These are phyloP conservation scores for Meleagris gallopavo DNA, from an alignment of 2,113 vertebrate genomes.

Conservation along the genomic window DNA sequence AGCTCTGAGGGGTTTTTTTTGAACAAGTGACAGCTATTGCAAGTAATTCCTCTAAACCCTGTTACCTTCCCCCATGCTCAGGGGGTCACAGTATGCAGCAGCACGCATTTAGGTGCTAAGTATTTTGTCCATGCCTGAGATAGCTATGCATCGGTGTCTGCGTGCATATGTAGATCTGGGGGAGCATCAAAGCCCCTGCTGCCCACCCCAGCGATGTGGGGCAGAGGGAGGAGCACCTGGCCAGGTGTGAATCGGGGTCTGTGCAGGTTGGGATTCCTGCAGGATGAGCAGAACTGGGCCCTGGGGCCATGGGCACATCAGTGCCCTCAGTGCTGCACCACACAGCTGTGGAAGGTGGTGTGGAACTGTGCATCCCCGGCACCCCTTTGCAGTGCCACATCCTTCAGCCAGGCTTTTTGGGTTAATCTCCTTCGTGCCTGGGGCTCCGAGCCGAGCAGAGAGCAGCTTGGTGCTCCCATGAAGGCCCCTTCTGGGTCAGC, in stretches of 20 bases:
- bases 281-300: neutral
- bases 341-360: neutral
- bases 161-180: slow-evolving; percentile 36
- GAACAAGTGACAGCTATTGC: neutral
- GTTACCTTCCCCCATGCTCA: neutral
- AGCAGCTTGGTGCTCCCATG: neutral
- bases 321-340: neutral
- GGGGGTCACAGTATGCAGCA: neutral
- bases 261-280: neutral
- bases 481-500: neutral
- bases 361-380: neutral
- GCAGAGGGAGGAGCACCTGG: slow-evolving; percentile 12
- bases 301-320: neutral
- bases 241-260: neutral
- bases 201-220: neutral
- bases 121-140: neutral
- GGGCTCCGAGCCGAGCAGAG: neutral
- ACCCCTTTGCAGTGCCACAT: neutral
- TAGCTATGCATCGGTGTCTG: slow-evolving; percentile 50
- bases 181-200: slow-evolving; percentile 54
- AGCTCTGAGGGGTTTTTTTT: neutral
- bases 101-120: slow-evolving; percentile 34
- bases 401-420: accelerated
- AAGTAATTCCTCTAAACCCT: neutral
- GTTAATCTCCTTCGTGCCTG: accelerated